A percentile compares a stretch with the other conserved stretches of the same genome.
These are phyloP conservation scores for Lepidurus arcticus DNA, from an alignment of 1,140 invertebrate genomes.

Conservation along the genomic window DNA sequence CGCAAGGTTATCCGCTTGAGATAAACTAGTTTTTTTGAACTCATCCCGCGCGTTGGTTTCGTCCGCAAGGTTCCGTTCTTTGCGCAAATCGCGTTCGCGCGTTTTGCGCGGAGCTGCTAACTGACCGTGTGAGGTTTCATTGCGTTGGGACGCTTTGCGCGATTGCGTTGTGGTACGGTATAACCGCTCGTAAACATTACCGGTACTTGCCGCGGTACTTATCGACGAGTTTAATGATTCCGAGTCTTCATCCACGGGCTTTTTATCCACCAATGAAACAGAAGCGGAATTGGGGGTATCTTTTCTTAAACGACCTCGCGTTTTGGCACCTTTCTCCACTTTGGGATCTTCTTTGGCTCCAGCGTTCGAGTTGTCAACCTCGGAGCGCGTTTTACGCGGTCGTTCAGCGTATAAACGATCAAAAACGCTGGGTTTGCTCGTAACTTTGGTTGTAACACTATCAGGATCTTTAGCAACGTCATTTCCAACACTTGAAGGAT, in stretches of 20 bases:
- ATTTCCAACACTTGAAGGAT: not conserved
- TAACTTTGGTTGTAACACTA: not conserved
- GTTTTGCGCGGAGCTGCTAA: slow-evolving; percentile 24
- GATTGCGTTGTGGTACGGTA: slow-evolving; percentile 27
- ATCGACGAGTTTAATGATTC: not conserved
- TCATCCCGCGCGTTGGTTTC: not conserved
- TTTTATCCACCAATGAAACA: not conserved
- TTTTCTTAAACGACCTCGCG: not conserved
- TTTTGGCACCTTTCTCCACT: slow-evolving; percentile 5
- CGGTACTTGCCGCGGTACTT: not conserved
- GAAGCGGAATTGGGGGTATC: not conserved
- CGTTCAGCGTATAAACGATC: slow-evolving; percentile 28
- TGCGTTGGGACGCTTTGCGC: slow-evolving; percentile 24
- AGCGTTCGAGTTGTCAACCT: not conserved
- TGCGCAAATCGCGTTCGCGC: not conserved
- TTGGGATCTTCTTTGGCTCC: not conserved
- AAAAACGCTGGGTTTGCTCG: slow-evolving; percentile 25
- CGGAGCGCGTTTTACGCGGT: slow-evolving; percentile 9
- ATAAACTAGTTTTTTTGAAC: not conserved
- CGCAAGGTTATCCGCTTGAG: not conserved
- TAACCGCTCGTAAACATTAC: slow-evolving; percentile 27
- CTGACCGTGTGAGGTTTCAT: not conserved
- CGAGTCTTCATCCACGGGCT: not conserved
- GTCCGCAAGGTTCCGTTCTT: not conserved
- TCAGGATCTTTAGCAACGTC: not conserved